Conservation (phyloP, 2,888 invertebrate species). For the Leptinotarsa rubiginosa region DNA sequence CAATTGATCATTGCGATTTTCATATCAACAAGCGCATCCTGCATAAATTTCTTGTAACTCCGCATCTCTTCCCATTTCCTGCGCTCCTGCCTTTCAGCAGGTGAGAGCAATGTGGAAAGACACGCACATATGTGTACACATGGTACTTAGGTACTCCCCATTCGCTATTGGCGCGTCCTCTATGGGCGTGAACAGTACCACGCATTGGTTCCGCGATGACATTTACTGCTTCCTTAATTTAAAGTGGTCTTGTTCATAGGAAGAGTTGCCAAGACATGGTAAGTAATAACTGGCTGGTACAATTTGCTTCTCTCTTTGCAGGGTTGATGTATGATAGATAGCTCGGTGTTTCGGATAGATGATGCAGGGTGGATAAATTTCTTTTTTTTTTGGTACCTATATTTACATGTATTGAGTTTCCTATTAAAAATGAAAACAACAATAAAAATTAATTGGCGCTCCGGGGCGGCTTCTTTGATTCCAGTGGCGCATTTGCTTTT, state of each 20-base stretch:
- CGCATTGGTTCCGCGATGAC: conserved; percentile 54
- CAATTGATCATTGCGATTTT: too few species aligned
- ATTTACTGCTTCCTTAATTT: conserved; percentile 43
- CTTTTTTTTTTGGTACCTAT: too few species aligned
- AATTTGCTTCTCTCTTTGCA: too few species aligned
- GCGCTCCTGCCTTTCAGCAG: conserved; percentile 24
- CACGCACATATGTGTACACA: conserved; percentile 52
- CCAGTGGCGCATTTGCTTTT: too few species aligned
- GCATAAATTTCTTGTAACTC: neutral
- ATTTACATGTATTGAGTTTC: too few species aligned
- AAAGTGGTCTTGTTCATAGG: neutral
- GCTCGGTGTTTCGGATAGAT: too few species aligned
- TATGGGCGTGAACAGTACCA: conserved; percentile 53
- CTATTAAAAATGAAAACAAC: too few species aligned
- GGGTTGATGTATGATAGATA: too few species aligned
- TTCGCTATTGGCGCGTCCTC: conserved; percentile 50
- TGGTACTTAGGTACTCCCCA: conserved; percentile 43
- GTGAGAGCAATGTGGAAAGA: conserved; percentile 48
- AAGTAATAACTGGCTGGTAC: too few species aligned
- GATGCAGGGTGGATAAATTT: too few species aligned
- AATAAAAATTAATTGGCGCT: too few species aligned
- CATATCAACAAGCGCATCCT: conserved; percentile 4
- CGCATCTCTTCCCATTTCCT: conserved; percentile 7
- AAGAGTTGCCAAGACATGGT: neutral
- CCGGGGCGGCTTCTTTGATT: too few species aligned